Base-by-base conservation (phyloP, 2,113 vertebrate species). In the Hemicordylus capensis region DNA sequence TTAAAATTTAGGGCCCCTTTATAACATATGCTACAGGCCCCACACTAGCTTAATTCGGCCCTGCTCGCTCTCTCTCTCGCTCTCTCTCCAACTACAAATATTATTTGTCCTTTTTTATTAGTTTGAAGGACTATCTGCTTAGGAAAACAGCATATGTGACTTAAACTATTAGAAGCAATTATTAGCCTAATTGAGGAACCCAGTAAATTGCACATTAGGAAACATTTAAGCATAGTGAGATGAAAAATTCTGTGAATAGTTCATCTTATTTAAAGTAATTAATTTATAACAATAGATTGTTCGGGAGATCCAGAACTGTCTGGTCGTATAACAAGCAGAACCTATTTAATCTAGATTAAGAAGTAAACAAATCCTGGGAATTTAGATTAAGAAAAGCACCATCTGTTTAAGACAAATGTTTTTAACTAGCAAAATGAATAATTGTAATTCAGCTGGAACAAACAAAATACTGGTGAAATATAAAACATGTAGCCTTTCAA, bases 161-260 rank as follows among this genome's bases (percentile, higher is more conserved):
- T 74, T 85, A 85, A 91, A 91, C 63, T 90, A 89, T 82, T 58
- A 75, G 72, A 92, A 90, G 81, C 20, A 37, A 15, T 22, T 74
- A 87, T 90, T 87, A 91, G 90, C 39, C 80, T 75, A 61, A 87
- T 76, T 84, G 77, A 79, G 0, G 4, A 91, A 80, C 85, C 85
- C 44, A 83, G 87, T 93, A 89, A 77, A 85, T 92, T 89, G 85
- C 91, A 85, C 84, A 89, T 85, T 90, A 88, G 88, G 79, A 80
- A 81, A 64, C 66, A 89, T 84, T 92, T 91, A 89, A 91, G 91
- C 90, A 89, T 88, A 90, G 78, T 67, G 70, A 39, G 63, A 81
- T 82, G 69, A 91, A 93, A 90, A 91, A 92, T 93, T 85, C 88
- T 70, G 86, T 86, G 90, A 94, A 82, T 89, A 87, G 87, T 86